phyloP scores from a whole-genome alignment of 2,797 vertebrate species.

The Pitangus sulphuratus region DNA sequence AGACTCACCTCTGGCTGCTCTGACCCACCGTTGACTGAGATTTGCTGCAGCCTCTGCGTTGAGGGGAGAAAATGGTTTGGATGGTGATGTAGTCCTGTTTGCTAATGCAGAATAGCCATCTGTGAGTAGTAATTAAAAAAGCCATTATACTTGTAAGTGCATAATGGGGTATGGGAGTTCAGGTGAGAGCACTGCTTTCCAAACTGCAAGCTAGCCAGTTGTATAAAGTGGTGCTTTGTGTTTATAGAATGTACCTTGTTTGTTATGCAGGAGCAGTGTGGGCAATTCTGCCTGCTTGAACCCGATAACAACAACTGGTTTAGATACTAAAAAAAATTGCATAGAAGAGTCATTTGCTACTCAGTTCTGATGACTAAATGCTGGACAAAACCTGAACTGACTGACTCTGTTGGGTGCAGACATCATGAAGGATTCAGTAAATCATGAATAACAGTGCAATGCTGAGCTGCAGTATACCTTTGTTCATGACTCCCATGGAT shows the following conservation, averaged over 20 bases:
- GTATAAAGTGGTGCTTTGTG: background rate
- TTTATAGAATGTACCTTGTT: background rate
- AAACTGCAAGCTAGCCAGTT: background rate
- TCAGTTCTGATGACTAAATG: background rate
- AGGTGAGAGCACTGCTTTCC: background rate
- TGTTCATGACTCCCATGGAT: conserved; percentile 31
- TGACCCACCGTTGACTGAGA: rapidly evolving
- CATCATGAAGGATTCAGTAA: background rate
- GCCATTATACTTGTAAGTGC: background rate
- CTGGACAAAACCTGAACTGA: background rate
- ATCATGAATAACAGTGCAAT: background rate
- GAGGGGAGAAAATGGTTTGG: background rate
- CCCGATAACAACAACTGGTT: background rate
- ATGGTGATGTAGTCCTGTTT: background rate
- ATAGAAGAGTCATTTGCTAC: background rate
- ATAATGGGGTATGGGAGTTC: background rate
- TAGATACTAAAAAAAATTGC: background rate
- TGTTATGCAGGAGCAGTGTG: background rate
- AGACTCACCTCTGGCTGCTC: background rate
- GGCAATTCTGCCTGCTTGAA: background rate
- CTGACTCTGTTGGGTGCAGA: background rate
- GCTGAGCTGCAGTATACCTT: background rate
- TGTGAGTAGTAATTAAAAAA: background rate
- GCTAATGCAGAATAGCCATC: background rate
- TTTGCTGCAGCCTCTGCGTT: background rate